phyloP scores from a whole-genome alignment of 2,888 invertebrate species.

The Acanthopleura granulata region DNA sequence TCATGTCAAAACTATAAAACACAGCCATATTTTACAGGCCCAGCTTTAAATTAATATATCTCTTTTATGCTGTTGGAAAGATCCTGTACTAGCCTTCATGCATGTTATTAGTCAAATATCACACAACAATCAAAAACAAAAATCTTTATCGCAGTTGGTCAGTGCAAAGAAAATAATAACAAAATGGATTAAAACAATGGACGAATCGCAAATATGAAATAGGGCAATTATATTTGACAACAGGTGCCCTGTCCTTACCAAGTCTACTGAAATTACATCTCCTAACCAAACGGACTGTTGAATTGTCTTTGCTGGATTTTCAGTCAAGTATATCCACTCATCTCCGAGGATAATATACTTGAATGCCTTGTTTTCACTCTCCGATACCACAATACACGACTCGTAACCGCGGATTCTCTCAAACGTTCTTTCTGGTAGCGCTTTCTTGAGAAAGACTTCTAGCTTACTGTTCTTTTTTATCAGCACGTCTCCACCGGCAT shows the following conservation, averaged over 20 bases:
- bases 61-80: no score
- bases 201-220: background rate
- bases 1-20: no score
- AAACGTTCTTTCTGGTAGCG: slow-evolving; percentile 60
- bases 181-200: background rate
- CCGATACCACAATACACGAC: slow-evolving; percentile 65
- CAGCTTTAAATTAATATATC: no score
- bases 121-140: no score
- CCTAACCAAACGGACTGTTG: slow-evolving; percentile 55
- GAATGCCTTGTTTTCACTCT: slow-evolving; percentile 65
- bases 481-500: slow-evolving; percentile 39
- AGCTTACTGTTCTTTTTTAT: slow-evolving; percentile 65
- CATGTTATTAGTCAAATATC: no score
- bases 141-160: no score
- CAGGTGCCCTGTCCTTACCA: slow-evolving; percentile 53
- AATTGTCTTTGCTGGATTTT: slow-evolving; percentile 66
- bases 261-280: slow-evolving; percentile 61
- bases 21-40: no score
- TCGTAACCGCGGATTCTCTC: slow-evolving; percentile 65
- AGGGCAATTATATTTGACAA: no score
- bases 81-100: no score
- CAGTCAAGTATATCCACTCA: slow-evolving; percentile 66
- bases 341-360: slow-evolving; percentile 65
- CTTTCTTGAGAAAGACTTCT: slow-evolving; percentile 64
- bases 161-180: no score